phyloP scores from a whole-genome alignment of 2,888 invertebrate genomes.

The Plusia festucae region DNA sequence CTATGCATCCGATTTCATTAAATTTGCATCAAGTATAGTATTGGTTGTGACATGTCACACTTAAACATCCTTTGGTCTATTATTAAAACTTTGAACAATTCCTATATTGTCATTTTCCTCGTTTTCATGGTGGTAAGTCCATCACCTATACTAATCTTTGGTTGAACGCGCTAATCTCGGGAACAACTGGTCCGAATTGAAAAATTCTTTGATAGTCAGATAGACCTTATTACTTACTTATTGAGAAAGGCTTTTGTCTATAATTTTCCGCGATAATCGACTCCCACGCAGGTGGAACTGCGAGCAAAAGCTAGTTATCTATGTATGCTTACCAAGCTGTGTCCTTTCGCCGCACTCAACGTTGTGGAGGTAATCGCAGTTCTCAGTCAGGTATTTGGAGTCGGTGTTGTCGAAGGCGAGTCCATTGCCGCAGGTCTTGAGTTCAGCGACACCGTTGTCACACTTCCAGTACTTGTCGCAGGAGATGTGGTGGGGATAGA shows the following conservation, averaged over 20 bases:
- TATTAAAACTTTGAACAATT: neutral
- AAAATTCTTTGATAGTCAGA: no score
- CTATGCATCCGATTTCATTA: conserved; percentile 26
- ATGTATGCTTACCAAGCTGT: conserved; percentile 94
- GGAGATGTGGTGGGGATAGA: conserved; percentile 96
- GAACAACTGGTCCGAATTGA: no score
- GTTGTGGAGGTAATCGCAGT: conserved; percentile 98
- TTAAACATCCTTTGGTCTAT: conserved; percentile 15
- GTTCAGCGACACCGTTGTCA: conserved; percentile 95
- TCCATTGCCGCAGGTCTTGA: conserved; percentile 98
- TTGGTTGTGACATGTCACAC: conserved; percentile 9
- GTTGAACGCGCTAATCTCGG: no score
- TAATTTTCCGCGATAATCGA: no score
- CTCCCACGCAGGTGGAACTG: no score
- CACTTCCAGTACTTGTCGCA: conserved; percentile 99
- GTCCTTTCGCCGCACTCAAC: conserved; percentile 97
- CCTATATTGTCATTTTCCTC: no score
- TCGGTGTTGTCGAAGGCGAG: conserved; percentile 97
- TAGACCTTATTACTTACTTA: no score
- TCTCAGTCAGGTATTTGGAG: conserved; percentile 96
- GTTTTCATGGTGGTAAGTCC: no score
- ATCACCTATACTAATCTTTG: no score
- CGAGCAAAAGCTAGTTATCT: no score
- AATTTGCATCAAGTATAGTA: conserved; percentile 9
- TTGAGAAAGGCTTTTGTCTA: no score